Evolutionary conservation across 2,888 invertebrate species (phyloP).

Genomic region (Habroteleia sp.): DNA sequence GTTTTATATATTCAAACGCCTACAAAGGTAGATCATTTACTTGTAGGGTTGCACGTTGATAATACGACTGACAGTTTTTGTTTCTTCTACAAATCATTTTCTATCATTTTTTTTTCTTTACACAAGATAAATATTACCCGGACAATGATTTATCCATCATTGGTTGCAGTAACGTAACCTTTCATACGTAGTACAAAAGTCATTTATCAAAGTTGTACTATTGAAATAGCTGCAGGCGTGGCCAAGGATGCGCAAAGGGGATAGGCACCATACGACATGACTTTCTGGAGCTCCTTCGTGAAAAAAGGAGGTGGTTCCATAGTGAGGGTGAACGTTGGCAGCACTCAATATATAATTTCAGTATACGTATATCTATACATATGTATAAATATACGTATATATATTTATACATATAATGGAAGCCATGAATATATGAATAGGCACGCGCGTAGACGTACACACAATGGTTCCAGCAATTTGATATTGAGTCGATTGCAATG

Average conservation of each 20-base stretch:
- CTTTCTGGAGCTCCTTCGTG: constrained; percentile 62
- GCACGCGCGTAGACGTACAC: neutral
- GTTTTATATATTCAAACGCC: neutral
- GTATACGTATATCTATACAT: constrained; percentile 64
- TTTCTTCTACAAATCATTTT: constrained; percentile 25
- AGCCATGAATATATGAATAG: constrained; percentile 8
- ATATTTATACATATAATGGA: no score
- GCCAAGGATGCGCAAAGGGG: constrained; percentile 65
- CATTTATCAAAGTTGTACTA: constrained; percentile 62
- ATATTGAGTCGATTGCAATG: constrained; percentile 43
- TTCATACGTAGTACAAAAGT: constrained; percentile 48
- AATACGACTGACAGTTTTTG: constrained; percentile 20
- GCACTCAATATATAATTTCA: constrained; percentile 56
- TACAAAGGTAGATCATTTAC: constrained; percentile 6
- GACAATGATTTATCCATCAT: constrained; percentile 54
- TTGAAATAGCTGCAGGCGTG: constrained; percentile 64
- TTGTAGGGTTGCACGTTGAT: constrained; percentile 16
- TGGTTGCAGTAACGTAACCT: constrained; percentile 34
- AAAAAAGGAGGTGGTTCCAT: constrained; percentile 61
- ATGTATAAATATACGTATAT: constrained; percentile 1
- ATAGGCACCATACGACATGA: constrained; percentile 58
- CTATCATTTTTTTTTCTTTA: constrained; percentile 38
- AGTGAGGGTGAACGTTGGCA: constrained; percentile 39
- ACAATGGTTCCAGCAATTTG: constrained; percentile 26
- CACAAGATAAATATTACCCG: constrained; percentile 35